Percentiles rank a stretch among this genome's conserved stretches.
phyloP scores from a whole-genome alignment of 2,797 vertebrate genomes.

The Amblyopsis hoosieri region DNA sequence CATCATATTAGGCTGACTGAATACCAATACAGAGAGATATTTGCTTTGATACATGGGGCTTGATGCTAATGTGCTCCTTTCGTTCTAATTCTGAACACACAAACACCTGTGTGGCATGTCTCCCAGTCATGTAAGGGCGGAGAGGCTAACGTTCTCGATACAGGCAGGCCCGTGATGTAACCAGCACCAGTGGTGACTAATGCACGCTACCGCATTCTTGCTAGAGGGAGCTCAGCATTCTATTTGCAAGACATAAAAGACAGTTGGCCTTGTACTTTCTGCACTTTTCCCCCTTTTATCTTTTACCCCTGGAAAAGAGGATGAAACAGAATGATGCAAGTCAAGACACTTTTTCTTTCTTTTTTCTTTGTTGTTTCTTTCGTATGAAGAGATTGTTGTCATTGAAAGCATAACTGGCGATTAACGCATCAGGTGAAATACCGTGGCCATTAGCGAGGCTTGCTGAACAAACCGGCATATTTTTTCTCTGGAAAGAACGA shows the following conservation, averaged over 20 bases:
- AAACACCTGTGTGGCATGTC: slow-evolving; percentile 9
- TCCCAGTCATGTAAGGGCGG: slow-evolving; percentile 25
- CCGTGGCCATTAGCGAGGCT: too few species aligned
- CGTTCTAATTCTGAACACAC: slow-evolving; percentile 10
- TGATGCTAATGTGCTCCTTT: background rate
- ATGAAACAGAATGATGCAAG: slow-evolving; percentile 30
- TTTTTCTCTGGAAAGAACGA: background rate
- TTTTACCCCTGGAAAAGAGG: slow-evolving; percentile 4
- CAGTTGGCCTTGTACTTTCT: slow-evolving; percentile 14
- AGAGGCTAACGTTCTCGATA: slow-evolving; percentile 44
- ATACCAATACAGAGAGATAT: background rate
- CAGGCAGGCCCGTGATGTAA: slow-evolving; percentile 41
- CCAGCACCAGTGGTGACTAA: slow-evolving; percentile 38
- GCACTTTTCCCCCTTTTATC: background rate
- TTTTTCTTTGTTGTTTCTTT: slow-evolving; percentile 20
- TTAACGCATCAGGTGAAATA: slow-evolving; percentile 51
- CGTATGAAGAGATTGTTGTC: slow-evolving; percentile 20
- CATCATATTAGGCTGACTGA: background rate
- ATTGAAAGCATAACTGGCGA: slow-evolving; percentile 64
- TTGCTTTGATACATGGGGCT: background rate
- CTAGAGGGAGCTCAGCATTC: slow-evolving; percentile 43
- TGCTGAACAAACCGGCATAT: too few species aligned
- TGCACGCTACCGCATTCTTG: slow-evolving; percentile 31
- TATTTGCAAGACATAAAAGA: slow-evolving; percentile 42
- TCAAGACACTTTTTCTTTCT: background rate